Percentiles rank a stretch among this genome's conserved stretches.
Conservation (phyloP, 2,888 invertebrate genomes). For the Trachelus stipa region DNA sequence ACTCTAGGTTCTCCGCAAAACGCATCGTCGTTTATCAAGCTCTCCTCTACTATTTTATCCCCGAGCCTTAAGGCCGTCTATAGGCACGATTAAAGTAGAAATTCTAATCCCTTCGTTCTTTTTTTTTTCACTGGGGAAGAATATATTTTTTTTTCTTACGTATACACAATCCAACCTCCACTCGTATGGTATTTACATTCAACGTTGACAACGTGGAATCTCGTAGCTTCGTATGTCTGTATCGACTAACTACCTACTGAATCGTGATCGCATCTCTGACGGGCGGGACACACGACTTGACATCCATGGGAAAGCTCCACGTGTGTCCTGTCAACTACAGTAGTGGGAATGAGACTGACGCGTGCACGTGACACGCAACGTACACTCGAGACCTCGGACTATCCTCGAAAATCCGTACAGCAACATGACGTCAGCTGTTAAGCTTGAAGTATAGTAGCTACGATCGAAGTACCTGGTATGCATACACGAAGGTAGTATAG, state of each 20-base stretch:
- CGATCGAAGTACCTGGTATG: neutral
- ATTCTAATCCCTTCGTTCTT: neutral
- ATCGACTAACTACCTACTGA: slow-evolving; percentile 9
- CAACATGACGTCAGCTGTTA: neutral
- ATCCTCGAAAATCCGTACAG: neutral
- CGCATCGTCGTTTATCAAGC: neutral
- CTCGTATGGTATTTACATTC: neutral
- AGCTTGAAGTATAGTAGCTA: neutral
- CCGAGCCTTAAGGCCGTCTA: neutral
- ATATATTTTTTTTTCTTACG: neutral
- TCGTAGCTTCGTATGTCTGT: neutral
- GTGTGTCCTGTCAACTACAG: slow-evolving; percentile 52
- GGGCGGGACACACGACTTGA: slow-evolving; percentile 22
- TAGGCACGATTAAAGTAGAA: slow-evolving; percentile 2
- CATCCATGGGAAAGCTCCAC: slow-evolving; percentile 50
- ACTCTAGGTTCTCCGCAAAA: neutral
- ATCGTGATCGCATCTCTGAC: neutral
- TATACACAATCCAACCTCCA: neutral
- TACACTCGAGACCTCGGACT: neutral
- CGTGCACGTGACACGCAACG: slow-evolving; percentile 51
- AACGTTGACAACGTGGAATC: neutral
- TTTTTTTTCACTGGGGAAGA: neutral
- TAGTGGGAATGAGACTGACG: slow-evolving; percentile 26
- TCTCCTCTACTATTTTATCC: neutral
- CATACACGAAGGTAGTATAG: neutral